Evolutionary conservation across 2,113 vertebrate genomes (phyloP), one percentile per base, ranked within the genome.

Genomic region (Lethenteron camtschaticum): DNA sequence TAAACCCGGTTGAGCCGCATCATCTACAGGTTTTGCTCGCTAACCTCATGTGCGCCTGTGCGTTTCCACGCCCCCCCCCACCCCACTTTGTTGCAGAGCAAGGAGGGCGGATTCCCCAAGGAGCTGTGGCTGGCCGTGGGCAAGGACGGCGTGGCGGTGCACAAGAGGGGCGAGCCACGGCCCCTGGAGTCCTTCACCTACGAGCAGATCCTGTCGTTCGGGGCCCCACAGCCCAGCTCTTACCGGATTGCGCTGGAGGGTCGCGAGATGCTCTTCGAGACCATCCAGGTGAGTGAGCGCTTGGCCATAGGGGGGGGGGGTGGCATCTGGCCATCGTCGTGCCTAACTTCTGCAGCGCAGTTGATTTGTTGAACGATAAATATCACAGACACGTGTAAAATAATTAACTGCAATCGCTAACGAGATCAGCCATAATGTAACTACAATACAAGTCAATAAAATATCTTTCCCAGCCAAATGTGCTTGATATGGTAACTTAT

Each of bases 211-310:
- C 76, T 88, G 70, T 88, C 87, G 79, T 89, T 89, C 0, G 86
- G 87, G 12, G 86, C 86, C 13, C 86, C 86, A 1, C 84, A 84
- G 71, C 78, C 84, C 70, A 87, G 85, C 78, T 87, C 85, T 68
- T 91, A 87, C 78, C 89, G 89, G 78, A 85, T 92, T 75, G 90
- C 85, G 0, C 87, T 91, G 78, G 89, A 89, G n/a, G 88, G 87
- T 73, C 81, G 88, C 72, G 88, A 92, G 78, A 87, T 92, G 88
- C 85, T 87, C 77, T 92, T 92, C 73, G 86, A 92, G 75, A 92
- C 87, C 9, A 81, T 84, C 10, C 86, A 89, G 86, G 89, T 92
- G 78, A 1, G 68, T 12, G 2, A 70, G 63, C 12, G 13, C n/a
- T 14, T n/a, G 24, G 55, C 41, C 41, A 41, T 41, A 41, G 41